A percentile compares a stretch with the other conserved stretches of the same genome.
These are phyloP conservation scores for Shargacucullia verbasci DNA, from an alignment of 2,888 invertebrate genomes.

Conservation along the genomic window DNA sequence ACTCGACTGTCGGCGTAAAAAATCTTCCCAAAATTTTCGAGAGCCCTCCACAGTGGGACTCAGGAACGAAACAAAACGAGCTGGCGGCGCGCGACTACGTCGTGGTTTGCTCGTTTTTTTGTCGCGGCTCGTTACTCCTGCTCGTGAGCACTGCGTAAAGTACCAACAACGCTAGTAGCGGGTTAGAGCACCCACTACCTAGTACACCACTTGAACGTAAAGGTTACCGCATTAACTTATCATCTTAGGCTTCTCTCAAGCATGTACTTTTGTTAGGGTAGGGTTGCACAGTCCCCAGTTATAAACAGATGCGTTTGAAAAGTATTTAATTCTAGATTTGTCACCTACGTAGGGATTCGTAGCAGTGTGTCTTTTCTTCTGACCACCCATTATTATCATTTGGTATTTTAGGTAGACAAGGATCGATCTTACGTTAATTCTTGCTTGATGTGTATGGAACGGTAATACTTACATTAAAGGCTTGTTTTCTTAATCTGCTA, in stretches of 20 bases:
- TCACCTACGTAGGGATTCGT: too few species aligned
- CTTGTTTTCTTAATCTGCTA: too few species aligned
- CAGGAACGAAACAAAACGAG: constrained; percentile 68
- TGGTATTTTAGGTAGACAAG: too few species aligned
- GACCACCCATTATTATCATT: too few species aligned
- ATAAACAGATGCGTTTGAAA: neutral
- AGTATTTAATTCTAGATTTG: too few species aligned
- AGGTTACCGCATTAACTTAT: constrained; percentile 28
- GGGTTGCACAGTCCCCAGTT: too few species aligned
- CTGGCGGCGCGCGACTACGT: constrained; percentile 59
- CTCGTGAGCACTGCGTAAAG: constrained; percentile 65
- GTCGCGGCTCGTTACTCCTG: constrained; percentile 77
- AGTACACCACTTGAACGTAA: constrained; percentile 38
- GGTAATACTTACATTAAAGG: too few species aligned
- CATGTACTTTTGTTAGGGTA: constrained; percentile 1
- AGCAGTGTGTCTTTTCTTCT: too few species aligned
- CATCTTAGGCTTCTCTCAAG: constrained; percentile 11
- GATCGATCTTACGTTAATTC: too few species aligned
- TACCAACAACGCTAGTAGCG: constrained; percentile 49
- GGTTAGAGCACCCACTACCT: constrained; percentile 26
- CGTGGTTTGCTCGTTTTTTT: constrained; percentile 66
- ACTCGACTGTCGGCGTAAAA: constrained; percentile 38
- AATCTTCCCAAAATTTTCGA: constrained; percentile 53
- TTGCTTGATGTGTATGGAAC: too few species aligned
- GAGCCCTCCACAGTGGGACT: constrained; percentile 55